Conservation (phyloP, 2,797 vertebrate genomes). For the Urophycis tenuis region DNA sequence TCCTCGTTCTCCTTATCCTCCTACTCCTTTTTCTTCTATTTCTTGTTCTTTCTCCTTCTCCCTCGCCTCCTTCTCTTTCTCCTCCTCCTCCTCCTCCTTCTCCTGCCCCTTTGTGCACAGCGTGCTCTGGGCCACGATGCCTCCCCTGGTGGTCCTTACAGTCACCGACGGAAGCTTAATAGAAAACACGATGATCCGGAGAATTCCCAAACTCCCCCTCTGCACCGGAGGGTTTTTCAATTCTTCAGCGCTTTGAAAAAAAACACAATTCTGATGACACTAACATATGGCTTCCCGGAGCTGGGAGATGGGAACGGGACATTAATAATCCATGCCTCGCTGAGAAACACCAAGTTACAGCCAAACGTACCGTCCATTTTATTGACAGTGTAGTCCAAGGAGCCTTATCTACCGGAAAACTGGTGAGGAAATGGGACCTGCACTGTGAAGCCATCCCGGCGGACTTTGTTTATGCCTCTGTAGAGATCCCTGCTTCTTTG, state of each 20-base stretch:
- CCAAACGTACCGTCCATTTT: background rate
- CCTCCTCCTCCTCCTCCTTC: no score
- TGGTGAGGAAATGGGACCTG: background rate
- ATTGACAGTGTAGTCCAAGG: background rate
- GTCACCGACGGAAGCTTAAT: background rate
- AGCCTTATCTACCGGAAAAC: background rate
- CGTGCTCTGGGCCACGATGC: no score
- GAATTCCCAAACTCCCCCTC: background rate
- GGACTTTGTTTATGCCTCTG: background rate
- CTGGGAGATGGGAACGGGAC: background rate
- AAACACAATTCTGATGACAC: background rate
- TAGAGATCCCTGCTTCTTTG: background rate
- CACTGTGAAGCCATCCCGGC: background rate
- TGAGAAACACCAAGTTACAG: background rate
- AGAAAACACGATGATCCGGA: background rate
- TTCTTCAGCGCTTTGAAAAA: conserved; percentile 1
- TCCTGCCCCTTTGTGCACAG: no score
- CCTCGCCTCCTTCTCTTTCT: no score
- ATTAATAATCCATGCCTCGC: background rate
- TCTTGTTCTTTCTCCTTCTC: no score
- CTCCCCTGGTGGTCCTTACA: background rate
- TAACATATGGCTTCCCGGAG: background rate
- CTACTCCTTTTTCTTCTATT: no score
- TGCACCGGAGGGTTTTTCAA: background rate
- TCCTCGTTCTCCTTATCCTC: no score